These are phyloP conservation scores for Bovichtus diacanthus DNA, from an alignment of 2,797 vertebrate genomes.

Conservation along the genomic window DNA sequence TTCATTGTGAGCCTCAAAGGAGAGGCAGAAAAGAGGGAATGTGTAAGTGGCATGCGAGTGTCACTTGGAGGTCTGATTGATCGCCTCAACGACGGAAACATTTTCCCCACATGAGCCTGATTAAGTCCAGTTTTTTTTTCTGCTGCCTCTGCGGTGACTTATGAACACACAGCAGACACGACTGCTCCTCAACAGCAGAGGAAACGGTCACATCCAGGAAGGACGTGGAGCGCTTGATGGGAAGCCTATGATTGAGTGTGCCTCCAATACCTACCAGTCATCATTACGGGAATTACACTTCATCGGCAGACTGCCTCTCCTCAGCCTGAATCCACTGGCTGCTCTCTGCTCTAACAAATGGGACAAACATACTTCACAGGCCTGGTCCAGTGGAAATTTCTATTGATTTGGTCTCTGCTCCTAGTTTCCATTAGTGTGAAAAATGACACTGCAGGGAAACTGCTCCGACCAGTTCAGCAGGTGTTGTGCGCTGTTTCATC, in stretches of 20 bases:
- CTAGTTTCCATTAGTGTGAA: slow-evolving; percentile 58
- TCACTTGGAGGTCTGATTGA: slow-evolving; percentile 27
- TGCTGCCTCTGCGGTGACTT: slow-evolving; percentile 44
- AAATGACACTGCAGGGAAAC: slow-evolving; percentile 60
- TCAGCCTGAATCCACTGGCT: slow-evolving; percentile 41
- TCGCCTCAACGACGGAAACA: slow-evolving; percentile 35
- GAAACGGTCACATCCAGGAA: slow-evolving; percentile 69
- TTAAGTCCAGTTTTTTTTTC: slow-evolving; percentile 39
- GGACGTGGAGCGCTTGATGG: slow-evolving; percentile 64
- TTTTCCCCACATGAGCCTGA: slow-evolving; percentile 22
- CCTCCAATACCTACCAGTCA: slow-evolving; percentile 60
- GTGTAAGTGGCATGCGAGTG: background rate
- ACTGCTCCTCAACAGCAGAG: slow-evolving; percentile 45
- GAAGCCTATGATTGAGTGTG: slow-evolving; percentile 68
- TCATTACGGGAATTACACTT: slow-evolving; percentile 67
- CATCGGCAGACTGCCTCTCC: slow-evolving; percentile 55
- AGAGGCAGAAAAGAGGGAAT: background rate
- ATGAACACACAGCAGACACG: slow-evolving; percentile 32
- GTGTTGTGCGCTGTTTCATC: slow-evolving; percentile 38
- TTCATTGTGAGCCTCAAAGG: background rate
- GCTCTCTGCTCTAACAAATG: slow-evolving; percentile 57
- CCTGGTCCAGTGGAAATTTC: slow-evolving; percentile 64
- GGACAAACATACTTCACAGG: slow-evolving; percentile 46
- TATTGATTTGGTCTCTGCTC: slow-evolving; percentile 70
- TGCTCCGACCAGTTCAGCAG: slow-evolving; percentile 69